phyloP scores from a whole-genome alignment of 2,888 invertebrate species.

The Cryptops parisi region DNA sequence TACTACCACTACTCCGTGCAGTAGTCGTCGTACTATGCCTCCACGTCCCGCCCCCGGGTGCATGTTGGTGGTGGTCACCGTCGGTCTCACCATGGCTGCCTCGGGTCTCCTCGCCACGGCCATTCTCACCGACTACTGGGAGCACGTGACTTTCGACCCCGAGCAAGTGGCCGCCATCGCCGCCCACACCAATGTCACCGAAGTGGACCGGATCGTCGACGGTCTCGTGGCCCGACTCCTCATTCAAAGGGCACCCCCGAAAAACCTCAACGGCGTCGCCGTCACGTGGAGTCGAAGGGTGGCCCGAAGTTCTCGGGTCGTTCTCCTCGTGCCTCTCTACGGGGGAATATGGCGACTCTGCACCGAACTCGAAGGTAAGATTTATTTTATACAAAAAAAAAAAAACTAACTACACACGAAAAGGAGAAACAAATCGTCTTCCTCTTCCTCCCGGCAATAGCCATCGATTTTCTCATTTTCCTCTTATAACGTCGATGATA shows the following conservation, averaged over 20 bases:
- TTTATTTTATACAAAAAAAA: too few relatives aligned
- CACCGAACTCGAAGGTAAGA: slow-evolving; percentile 63
- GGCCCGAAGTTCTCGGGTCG: slow-evolving; percentile 31
- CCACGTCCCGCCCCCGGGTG: slow-evolving; percentile 18
- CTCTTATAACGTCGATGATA: too few relatives aligned
- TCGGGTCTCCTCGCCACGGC: slow-evolving; percentile 39
- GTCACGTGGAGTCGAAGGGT: background rate
- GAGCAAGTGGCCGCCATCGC: slow-evolving; percentile 33
- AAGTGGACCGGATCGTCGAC: slow-evolving; percentile 57
- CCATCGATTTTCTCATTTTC: too few relatives aligned
- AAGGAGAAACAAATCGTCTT: too few relatives aligned
- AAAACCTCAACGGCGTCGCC: slow-evolving; percentile 28
- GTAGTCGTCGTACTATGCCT: too few relatives aligned
- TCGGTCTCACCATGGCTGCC: slow-evolving; percentile 38
- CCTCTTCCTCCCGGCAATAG: too few relatives aligned
- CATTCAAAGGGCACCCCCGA: slow-evolving; percentile 36
- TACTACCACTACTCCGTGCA: too few relatives aligned
- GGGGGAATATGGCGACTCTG: slow-evolving; percentile 86
- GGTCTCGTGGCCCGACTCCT: slow-evolving; percentile 42
- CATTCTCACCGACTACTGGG: slow-evolving; percentile 84
- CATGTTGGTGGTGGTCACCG: slow-evolving; percentile 42
- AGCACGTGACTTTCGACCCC: slow-evolving; percentile 66
- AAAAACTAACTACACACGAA: too few relatives aligned
- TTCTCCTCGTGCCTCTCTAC: slow-evolving; percentile 69
- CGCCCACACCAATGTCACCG: background rate